Evolutionary conservation across 2,888 invertebrate genomes (phyloP).

Genomic region (Noctua janthina): DNA sequence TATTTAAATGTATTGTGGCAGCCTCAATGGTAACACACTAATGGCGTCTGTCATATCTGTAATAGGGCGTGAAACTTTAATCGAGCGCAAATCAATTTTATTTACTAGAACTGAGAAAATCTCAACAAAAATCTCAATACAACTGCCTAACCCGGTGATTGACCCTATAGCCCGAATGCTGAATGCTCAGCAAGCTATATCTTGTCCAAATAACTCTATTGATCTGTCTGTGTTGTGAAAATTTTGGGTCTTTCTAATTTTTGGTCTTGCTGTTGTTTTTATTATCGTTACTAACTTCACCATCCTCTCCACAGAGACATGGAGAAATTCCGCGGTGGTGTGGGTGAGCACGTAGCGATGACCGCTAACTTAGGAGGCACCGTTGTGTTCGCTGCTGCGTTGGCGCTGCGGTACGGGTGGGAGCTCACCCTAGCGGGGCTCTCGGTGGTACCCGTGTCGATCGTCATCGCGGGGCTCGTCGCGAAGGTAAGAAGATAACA

Average conservation of each 20-base stretch:
- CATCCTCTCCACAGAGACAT: constrained; percentile 90
- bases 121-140: no score
- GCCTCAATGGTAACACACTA: neutral
- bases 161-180: neutral
- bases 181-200: neutral
- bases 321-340: constrained; percentile 94
- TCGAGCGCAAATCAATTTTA: neutral
- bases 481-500: constrained; percentile 91
- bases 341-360: constrained; percentile 95
- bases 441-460: constrained; percentile 93
- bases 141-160: neutral
- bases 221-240: neutral
- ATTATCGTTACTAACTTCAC: neutral
- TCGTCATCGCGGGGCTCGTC: constrained; percentile 92
- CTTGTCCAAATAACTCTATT: neutral
- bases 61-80: neutral
- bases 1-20: neutral
- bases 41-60: neutral
- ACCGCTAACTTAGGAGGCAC: constrained; percentile 93
- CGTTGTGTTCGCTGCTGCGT: constrained; percentile 92
- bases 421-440: constrained; percentile 94
- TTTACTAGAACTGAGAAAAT: neutral
- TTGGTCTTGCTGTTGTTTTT: neutral
- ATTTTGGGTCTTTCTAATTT: neutral
- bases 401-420: constrained; percentile 95